These are phyloP conservation scores for Drosophila dives DNA, from an alignment of 2,888 invertebrate genomes.

Conservation along the genomic window DNA sequence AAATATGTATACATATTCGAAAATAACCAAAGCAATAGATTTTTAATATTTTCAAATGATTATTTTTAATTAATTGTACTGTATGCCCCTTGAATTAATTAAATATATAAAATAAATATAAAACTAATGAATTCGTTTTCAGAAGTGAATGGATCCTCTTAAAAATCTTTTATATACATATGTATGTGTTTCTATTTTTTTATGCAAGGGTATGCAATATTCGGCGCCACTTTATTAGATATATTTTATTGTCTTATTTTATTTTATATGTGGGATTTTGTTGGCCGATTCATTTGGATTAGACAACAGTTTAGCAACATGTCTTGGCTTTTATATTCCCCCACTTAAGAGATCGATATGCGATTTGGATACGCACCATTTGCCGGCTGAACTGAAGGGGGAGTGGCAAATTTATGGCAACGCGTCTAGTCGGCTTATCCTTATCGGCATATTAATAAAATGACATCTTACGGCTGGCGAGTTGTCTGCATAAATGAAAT, in stretches of 20 bases:
- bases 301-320: slow-evolving; percentile 24
- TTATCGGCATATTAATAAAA: slow-evolving; percentile 34
- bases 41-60: not conserved
- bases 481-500: slow-evolving; percentile 42
- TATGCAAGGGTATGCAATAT: not conserved
- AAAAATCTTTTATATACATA: not conserved
- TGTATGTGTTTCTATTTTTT: not conserved
- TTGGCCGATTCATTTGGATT: slow-evolving; percentile 51
- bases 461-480: slow-evolving; percentile 1
- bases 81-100: not conserved
- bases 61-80: not conserved
- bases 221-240: not conserved
- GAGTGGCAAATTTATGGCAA: slow-evolving; percentile 32
- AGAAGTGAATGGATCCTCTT: not conserved
- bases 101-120: no score
- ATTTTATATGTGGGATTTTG: slow-evolving; percentile 33
- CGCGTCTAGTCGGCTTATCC: slow-evolving; percentile 4
- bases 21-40: not conserved
- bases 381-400: slow-evolving; percentile 32
- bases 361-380: slow-evolving; percentile 74
- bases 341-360: slow-evolving; percentile 49
- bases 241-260: slow-evolving; percentile 27
- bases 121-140: no score
- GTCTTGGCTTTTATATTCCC: slow-evolving; percentile 39
- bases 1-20: not conserved